Base-by-base conservation (phyloP, 2,888 invertebrate genomes). In the Drosophila limbata region DNA sequence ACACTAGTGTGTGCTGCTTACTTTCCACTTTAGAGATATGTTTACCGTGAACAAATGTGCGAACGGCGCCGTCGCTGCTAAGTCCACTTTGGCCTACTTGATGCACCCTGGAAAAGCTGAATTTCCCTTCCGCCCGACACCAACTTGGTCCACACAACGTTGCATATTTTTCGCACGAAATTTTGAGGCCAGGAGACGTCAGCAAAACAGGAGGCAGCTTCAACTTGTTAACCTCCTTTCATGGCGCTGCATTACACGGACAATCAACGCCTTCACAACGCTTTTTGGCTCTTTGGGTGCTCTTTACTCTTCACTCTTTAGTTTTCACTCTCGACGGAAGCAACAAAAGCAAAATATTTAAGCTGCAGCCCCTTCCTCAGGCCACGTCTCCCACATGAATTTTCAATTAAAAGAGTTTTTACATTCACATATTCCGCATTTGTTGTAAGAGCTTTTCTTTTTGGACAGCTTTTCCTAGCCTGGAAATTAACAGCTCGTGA, bases 191-290 rank as follows among this genome's bases (percentile, higher is more conserved):
- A 59, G 45, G 59, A 62, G 59, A 57, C 57, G 77, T 61, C 66
- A 73, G 68, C 60, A 70, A 68, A 39, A 48, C 76, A 73, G 69
- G 83, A 60, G 62, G 66, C 70, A 61, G 73, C 61, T 79, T 75
- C 79, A 86, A 74, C 81, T 86, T 81, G 88, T 88, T 85, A 85
- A 86, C 88, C 85, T 84, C 63, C 73, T 86, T 88, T 72, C 60
- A 62, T 47, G 56, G 52, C 65, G 63, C 42, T 69, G 84, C 79
- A 76, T 84, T 70, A 78, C 73, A 78, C 73, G 84, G 87, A 87
- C 83, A 84, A 84, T 84, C 77, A 71, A 82, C 83, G 88, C 74
- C 72, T 73, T 57, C 69, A 82, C 69, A 62, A 61, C 55, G 60
- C 65, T 62, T 25, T 25, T 25, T 25, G 25, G 74, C 77, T 67